Evolutionary conservation across 2,113 vertebrate genomes (phyloP).

Genomic region (Strix uralensis): DNA sequence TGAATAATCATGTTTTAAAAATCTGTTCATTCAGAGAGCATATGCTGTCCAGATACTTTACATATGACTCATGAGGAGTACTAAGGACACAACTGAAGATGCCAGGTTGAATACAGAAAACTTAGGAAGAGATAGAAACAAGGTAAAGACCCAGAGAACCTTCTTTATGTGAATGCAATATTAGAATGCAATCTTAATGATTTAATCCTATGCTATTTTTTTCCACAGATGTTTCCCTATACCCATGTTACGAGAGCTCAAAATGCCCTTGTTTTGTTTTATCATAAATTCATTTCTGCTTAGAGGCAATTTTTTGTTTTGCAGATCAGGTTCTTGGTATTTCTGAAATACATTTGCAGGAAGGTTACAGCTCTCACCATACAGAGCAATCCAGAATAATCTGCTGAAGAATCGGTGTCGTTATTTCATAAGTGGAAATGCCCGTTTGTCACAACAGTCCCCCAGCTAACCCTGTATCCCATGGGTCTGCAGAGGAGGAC

Average conservation of each 20-base stretch:
- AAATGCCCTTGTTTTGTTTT: not conserved
- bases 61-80: not conserved
- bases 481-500: not conserved
- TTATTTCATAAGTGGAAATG: not conserved
- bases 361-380: not conserved
- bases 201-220: not conserved
- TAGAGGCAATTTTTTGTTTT: not conserved
- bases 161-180: not conserved
- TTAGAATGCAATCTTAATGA: not conserved
- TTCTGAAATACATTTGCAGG: not conserved
- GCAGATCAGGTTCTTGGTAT: not conserved
- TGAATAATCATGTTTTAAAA: conserved; percentile 8
- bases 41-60: not conserved
- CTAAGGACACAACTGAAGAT: not conserved
- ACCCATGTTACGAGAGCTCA: not conserved
- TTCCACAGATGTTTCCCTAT: not conserved
- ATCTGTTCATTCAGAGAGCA: conserved; percentile 8
- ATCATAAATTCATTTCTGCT: not conserved
- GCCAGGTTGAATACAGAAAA: not conserved
- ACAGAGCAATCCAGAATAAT: not conserved
- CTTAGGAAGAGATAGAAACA: not conserved
- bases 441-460: not conserved
- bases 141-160: not conserved
- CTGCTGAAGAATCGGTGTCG: not conserved
- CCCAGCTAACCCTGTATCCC: not conserved